Conservation (phyloP, 2,888 invertebrate genomes). For the Phengaris arion region DNA sequence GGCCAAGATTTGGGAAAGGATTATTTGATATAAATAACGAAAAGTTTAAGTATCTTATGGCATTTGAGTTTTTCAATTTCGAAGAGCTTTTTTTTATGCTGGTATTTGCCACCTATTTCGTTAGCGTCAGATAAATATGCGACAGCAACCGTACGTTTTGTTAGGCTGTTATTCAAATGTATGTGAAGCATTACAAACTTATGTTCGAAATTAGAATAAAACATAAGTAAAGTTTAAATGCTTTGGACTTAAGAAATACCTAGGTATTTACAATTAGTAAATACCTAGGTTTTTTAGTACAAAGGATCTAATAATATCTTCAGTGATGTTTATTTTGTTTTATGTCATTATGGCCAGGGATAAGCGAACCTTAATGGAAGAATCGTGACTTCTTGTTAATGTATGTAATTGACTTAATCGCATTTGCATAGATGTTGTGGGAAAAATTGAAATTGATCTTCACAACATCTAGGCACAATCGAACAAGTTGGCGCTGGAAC, state of each 20-base stretch:
- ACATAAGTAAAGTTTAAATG: too few relatives aligned
- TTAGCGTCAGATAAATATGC: too few relatives aligned
- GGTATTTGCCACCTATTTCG: too few relatives aligned
- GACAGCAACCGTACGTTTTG: too few relatives aligned
- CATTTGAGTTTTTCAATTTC: not conserved
- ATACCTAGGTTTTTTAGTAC: not conserved
- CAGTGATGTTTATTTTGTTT: not conserved
- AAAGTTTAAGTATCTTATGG: not conserved
- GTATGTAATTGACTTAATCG: not conserved
- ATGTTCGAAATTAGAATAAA: too few relatives aligned
- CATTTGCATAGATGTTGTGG: not conserved
- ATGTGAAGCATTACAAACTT: too few relatives aligned
- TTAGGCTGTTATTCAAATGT: too few relatives aligned
- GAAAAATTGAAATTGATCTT: too few relatives aligned
- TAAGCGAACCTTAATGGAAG: not conserved
- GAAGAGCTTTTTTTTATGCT: not conserved
- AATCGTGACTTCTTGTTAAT: not conserved
- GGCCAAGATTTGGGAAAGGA: not conserved
- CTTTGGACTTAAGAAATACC: not conserved
- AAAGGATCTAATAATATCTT: not conserved
- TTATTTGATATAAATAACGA: not conserved
- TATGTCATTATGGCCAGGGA: not conserved
- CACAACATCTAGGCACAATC: too few relatives aligned
- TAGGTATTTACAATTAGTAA: not conserved
- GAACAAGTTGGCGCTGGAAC: too few relatives aligned